phyloP scores from a whole-genome alignment of 2,797 vertebrate genomes.

The Gymnoscopelus microlampas region DNA sequence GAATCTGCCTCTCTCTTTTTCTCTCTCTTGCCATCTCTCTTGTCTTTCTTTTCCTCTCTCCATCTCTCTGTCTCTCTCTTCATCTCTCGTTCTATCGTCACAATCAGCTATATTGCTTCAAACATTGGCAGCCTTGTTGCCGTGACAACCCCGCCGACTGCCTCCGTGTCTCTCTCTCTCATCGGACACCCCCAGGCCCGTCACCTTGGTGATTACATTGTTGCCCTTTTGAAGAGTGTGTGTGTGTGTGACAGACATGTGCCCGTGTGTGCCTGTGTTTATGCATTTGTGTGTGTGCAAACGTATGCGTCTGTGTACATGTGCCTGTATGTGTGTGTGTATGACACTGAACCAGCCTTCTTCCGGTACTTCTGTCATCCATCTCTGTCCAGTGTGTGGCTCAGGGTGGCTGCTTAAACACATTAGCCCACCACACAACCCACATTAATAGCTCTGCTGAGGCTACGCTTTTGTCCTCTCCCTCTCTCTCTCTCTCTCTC shows the following conservation, averaged over 20 bases:
- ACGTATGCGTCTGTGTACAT: background rate
- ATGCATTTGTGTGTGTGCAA: background rate
- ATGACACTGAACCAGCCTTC: background rate
- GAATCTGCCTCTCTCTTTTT: background rate
- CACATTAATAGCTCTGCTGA: constrained; percentile 39
- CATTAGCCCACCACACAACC: constrained; percentile 44
- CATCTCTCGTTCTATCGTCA: constrained; percentile 2
- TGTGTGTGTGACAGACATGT: constrained; percentile 3
- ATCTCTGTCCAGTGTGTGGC: constrained; percentile 42
- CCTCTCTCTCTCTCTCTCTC: constrained; percentile 32
- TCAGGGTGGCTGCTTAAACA: constrained; percentile 38
- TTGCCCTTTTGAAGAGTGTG: constrained; percentile 35
- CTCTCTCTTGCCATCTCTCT: background rate
- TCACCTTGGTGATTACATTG: constrained; percentile 42
- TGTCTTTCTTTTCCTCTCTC: background rate
- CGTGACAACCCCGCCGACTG: constrained; percentile 63
- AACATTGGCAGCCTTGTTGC: constrained; percentile 68
- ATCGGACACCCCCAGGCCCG: constrained; percentile 41
- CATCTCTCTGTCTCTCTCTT: background rate
- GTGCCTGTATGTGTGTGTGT: constrained; percentile 5
- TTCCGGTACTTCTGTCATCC: constrained; percentile 27
- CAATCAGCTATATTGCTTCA: constrained; percentile 55
- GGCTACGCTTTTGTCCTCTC: constrained; percentile 20
- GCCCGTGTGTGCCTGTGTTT: constrained; percentile 4
- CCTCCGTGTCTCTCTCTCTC: constrained; percentile 14